phyloP scores from a whole-genome alignment of 1,140 invertebrate species.

The Trichonephila inaurata region DNA sequence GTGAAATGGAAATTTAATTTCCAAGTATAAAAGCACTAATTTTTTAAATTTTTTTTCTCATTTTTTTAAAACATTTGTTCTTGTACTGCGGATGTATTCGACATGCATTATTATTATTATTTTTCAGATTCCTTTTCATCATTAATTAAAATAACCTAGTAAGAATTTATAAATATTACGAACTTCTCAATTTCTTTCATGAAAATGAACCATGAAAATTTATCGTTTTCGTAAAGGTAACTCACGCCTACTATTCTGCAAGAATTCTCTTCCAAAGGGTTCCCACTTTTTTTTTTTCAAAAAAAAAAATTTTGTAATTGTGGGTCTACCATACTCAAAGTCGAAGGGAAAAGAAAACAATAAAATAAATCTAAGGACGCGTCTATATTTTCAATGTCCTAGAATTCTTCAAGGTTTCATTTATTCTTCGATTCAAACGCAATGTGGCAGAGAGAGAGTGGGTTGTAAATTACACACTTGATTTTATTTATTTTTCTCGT shows the following conservation, averaged over 20 bases:
- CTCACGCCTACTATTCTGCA: background rate
- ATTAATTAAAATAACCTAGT: no score
- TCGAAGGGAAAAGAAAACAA: background rate
- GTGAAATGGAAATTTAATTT: no score
- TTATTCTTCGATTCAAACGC: background rate
- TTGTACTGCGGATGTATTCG: no score
- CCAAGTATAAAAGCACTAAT: no score
- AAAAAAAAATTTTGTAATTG: background rate
- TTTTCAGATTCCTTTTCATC: no score
- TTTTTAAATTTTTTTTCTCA: no score
- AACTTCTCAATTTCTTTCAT: no score
- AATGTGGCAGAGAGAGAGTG: background rate
- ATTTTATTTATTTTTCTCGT: background rate
- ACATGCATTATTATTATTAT: no score
- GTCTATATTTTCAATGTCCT: background rate
- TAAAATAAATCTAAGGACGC: background rate
- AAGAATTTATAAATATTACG: no score
- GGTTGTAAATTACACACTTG: slow-evolving; percentile 1
- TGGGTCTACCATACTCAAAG: no score
- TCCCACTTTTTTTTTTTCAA: background rate
- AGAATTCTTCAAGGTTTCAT: background rate
- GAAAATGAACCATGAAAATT: no score
- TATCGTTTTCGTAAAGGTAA: background rate
- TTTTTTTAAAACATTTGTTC: no score
- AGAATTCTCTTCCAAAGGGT: background rate